A percentile compares a stretch with the other conserved stretches of the same genome.
phyloP scores from a whole-genome alignment of 2,797 vertebrate species.

The Forpus xanthops region DNA sequence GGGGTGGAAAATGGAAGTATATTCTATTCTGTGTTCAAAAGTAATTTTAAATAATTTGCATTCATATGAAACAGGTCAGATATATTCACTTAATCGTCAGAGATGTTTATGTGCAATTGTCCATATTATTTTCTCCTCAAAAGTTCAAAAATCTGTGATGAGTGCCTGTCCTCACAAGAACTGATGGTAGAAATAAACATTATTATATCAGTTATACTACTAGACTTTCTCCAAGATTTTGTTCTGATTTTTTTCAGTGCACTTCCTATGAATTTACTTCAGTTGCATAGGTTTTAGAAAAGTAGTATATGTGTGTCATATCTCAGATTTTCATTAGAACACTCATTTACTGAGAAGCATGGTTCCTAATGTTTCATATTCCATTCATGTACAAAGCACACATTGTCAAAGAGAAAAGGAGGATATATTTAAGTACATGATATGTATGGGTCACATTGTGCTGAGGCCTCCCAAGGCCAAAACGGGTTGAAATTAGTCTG shows the following conservation, averaged over 20 bases:
- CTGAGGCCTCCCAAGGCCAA: background rate
- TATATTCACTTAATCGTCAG: background rate
- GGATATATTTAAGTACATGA: background rate
- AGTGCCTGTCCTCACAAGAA: background rate
- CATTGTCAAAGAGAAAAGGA: background rate
- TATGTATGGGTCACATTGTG: background rate
- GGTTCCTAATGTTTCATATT: background rate
- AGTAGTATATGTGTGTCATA: background rate
- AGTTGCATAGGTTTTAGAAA: background rate
- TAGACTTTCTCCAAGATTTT: background rate
- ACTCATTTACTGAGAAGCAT: background rate
- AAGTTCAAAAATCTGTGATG: background rate
- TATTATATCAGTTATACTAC: background rate
- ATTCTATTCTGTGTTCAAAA: background rate
- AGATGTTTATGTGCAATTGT: background rate
- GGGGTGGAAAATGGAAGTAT: background rate
- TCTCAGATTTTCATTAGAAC: background rate
- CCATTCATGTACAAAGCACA: background rate
- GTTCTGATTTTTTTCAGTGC: background rate
- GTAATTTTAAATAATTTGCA: background rate
- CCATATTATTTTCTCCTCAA: background rate
- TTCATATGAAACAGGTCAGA: background rate
- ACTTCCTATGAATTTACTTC: background rate
- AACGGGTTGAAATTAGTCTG: background rate
- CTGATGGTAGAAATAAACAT: background rate